Evolutionary conservation across 2,113 vertebrate species (phyloP).

Genomic region (Tachysurus vachellii): DNA sequence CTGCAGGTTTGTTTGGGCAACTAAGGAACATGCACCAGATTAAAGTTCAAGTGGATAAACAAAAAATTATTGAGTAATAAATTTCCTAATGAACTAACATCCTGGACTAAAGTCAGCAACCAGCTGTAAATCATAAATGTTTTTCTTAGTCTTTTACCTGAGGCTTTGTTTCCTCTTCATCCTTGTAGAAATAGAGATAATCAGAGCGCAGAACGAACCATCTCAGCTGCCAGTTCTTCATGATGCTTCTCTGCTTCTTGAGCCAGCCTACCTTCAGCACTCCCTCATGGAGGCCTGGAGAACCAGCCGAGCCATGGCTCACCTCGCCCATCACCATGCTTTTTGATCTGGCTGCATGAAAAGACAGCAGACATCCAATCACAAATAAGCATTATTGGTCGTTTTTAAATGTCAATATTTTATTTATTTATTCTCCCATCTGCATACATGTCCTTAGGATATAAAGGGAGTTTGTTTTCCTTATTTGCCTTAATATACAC

Average conservation of each 20-base stretch:
- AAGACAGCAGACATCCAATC: slow-evolving; percentile 70
- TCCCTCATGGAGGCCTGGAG: slow-evolving; percentile 77
- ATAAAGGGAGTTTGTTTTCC: not conserved
- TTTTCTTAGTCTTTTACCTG: slow-evolving; percentile 73
- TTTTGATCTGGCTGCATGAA: slow-evolving; percentile 83
- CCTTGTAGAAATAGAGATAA: slow-evolving; percentile 91
- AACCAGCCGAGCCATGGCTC: slow-evolving; percentile 68
- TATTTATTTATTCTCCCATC: not conserved
- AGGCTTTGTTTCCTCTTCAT: slow-evolving; percentile 90
- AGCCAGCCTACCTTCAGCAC: slow-evolving; percentile 89
- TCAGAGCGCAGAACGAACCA: slow-evolving; percentile 90
- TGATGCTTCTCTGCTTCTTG: slow-evolving; percentile 89
- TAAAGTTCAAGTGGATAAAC: not conserved
- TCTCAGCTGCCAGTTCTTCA: slow-evolving; percentile 94
- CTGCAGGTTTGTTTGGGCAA: not conserved
- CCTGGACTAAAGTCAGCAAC: not conserved
- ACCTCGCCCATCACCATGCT: slow-evolving; percentile 93
- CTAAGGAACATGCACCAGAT: not conserved
- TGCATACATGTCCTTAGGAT: not conserved
- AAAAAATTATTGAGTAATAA: not conserved
- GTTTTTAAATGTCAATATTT: not conserved
- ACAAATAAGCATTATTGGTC: too few relatives aligned
- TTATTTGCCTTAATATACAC: not conserved
- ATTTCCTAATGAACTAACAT: not conserved
- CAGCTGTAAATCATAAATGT: too few relatives aligned